These are phyloP conservation scores for Oasisia sp. DNA, from an alignment of 2,888 invertebrate species.

Conservation along the genomic window DNA sequence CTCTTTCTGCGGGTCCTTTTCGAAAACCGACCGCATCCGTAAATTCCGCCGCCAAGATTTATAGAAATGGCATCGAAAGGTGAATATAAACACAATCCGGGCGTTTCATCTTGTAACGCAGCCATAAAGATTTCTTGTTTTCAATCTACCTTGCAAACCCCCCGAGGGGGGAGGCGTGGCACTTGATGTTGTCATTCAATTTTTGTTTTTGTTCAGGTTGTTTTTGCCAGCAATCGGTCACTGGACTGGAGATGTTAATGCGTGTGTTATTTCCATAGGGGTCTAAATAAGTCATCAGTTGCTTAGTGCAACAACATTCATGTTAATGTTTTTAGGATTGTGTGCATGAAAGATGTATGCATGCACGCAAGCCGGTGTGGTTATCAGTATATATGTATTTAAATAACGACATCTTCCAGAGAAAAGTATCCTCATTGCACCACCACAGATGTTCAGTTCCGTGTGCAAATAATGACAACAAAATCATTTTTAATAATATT, in stretches of 20 bases:
- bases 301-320: constrained; percentile 14
- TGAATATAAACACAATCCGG: constrained; percentile 24
- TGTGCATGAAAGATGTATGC: not conserved
- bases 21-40: constrained; percentile 23
- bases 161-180: not conserved
- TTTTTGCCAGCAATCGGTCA: not conserved
- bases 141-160: not conserved
- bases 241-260: constrained; percentile 18
- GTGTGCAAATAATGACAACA: not conserved
- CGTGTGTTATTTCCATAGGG: not conserved
- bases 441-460: not conserved
- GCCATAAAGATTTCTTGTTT: constrained; percentile 18
- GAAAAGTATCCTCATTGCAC: not conserved
- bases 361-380: not conserved
- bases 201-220: not conserved
- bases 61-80: constrained; percentile 21
- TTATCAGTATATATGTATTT: not conserved
- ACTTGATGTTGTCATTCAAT: constrained; percentile 19
- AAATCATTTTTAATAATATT: not conserved
- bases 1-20: not conserved
- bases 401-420: not conserved
- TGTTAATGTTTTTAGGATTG: constrained; percentile 18
- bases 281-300: constrained; percentile 9
- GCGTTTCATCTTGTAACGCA: constrained; percentile 22
- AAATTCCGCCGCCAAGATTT: constrained; percentile 18